Conservation (phyloP, 2,797 vertebrate species). For the Gymnoscopelus microlampas region DNA sequence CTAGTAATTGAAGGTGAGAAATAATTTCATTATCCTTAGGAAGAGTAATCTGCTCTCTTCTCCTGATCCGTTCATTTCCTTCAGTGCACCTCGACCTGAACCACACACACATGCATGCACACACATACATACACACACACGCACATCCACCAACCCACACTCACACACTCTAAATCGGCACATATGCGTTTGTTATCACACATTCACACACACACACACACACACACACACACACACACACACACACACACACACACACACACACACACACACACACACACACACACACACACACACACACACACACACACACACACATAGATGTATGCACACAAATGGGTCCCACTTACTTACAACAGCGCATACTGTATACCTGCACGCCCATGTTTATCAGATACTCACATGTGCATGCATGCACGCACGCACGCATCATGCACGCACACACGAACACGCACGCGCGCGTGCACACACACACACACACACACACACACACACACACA, state of each 20-base stretch:
- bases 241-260: too few species aligned
- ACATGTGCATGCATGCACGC: constrained; percentile 26
- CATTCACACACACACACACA: neutral
- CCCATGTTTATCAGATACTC: too few species aligned
- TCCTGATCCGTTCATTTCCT: constrained; percentile 84
- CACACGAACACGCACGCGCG: constrained; percentile 34
- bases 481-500: constrained; percentile 35
- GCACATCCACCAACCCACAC: constrained; percentile 33
- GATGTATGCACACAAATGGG: too few species aligned
- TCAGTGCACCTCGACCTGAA: constrained; percentile 78
- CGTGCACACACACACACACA: constrained; percentile 29
- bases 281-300: too few species aligned
- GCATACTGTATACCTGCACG: too few species aligned
- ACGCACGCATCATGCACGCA: constrained; percentile 29
- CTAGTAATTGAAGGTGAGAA: constrained; percentile 86
- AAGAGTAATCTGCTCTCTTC: constrained; percentile 80
- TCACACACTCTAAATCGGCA: constrained; percentile 44
- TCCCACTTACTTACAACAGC: too few species aligned
- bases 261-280: too few species aligned
- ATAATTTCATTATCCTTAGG: constrained; percentile 84
- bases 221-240: neutral
- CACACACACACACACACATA: too few species aligned
- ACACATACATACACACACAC: constrained; percentile 35
- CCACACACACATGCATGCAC: constrained; percentile 43
- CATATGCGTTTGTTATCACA: constrained; percentile 16